Conservation (phyloP, 2,888 invertebrate species). For the Pristionchus entomophagus region DNA sequence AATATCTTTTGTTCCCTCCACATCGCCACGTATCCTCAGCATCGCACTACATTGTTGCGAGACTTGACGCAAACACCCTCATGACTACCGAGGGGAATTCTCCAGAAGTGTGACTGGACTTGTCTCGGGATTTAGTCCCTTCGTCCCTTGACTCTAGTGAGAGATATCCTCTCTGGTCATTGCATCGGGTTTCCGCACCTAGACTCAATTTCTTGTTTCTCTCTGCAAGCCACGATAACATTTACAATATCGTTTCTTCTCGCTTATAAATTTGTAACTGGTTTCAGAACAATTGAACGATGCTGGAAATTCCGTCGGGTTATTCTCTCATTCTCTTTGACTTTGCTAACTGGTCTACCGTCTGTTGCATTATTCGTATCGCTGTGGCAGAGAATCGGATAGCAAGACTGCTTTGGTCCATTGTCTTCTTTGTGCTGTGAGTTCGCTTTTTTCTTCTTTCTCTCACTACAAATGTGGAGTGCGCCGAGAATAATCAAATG, state of each 20-base stretch:
- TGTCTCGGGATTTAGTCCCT: no score
- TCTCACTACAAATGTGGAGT: no score
- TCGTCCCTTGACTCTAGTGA: no score
- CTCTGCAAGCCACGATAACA: not conserved
- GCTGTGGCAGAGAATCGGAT: not conserved
- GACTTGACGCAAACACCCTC: no score
- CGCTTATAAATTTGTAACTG: not conserved
- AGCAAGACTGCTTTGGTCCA: not conserved
- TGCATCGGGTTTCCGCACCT: not conserved
- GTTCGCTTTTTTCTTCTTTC: not conserved
- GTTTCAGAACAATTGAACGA: not conserved
- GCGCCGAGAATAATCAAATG: no score
- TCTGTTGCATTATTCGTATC: slow-evolving; percentile 12
- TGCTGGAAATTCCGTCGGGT: not conserved
- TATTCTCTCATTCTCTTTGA: not conserved
- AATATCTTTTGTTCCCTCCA: no score
- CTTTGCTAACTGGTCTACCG: not conserved
- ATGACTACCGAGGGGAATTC: no score
- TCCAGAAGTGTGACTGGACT: no score
- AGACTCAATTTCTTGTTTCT: not conserved
- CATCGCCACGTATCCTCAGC: no score
- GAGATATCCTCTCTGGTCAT: no score
- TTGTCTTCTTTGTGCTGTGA: not conserved
- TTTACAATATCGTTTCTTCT: not conserved
- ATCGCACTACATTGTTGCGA: no score